Percentiles rank a stretch among this genome's conserved stretches.
Conservation (phyloP, 2,888 invertebrate genomes). For the Sycophila texana region DNA sequence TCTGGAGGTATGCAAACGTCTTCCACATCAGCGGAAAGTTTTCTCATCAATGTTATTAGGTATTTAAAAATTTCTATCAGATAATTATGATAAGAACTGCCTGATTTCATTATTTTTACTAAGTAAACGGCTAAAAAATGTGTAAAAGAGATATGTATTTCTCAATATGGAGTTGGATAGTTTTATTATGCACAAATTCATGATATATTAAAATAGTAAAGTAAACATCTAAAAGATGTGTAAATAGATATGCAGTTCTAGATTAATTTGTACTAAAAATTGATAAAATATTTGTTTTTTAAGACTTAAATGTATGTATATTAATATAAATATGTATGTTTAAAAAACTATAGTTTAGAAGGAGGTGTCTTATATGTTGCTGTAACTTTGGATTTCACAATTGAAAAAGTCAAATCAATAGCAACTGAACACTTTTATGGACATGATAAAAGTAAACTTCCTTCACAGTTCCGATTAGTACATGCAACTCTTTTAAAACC, state of each 20-base stretch:
- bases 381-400: conserved; percentile 66
- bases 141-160: too few species aligned
- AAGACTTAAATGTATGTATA: too few species aligned
- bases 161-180: too few species aligned
- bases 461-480: conserved; percentile 67
- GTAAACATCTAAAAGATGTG: not conserved
- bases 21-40: conserved; percentile 63
- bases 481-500: conserved; percentile 64
- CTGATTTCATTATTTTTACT: too few species aligned
- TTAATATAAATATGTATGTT: not conserved
- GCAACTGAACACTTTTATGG: conserved; percentile 71
- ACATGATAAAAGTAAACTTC: conserved; percentile 60
- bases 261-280: too few species aligned
- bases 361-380: conserved; percentile 65
- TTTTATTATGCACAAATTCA: too few species aligned
- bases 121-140: too few species aligned
- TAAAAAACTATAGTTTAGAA: conserved; percentile 63
- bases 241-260: too few species aligned
- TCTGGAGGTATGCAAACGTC: conserved; percentile 63
- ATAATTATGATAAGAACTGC: too few species aligned
- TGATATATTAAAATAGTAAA: not conserved
- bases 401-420: conserved; percentile 68
- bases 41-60: conserved; percentile 70
- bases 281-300: too few species aligned
- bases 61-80: conserved; percentile 47